Evolutionary conservation across 2,888 invertebrate genomes (phyloP), one percentile per base, ranked within the genome.

Genomic region (Xiphydria camelus): DNA sequence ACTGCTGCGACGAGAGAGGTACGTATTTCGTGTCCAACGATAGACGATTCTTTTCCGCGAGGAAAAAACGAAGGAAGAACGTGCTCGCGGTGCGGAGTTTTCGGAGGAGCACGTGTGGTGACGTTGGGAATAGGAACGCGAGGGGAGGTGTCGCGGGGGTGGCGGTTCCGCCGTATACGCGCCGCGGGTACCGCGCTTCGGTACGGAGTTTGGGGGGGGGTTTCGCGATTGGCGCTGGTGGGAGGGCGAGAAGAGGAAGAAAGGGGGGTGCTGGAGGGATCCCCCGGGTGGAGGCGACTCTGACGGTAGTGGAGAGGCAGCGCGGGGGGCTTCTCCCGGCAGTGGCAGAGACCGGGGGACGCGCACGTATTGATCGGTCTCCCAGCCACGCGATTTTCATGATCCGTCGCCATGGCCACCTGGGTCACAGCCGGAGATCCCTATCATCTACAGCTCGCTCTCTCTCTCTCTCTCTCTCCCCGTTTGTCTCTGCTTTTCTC

Each of bases 331-430:
- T 14, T 14, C 29, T 29, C 29, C 29, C 29, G 29, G 29, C 29
- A 15, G 15, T 15, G 29, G 29, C 12, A 29, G 12, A 29, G 29
- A 29, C 12, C 29, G 29, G 5, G 29, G 17, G 38, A 55, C 54
- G 56, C 55, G 53, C 64, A 48, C 51, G 70, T 73, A 73, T 74
- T 74, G 74, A 73, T 74, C 73, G 72, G 58, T 62, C n/a, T n/a
- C 68, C 64, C 64, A 61, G 70, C 69, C 68, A 68, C 70, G 70
- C 70, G 72, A 74, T 75, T 74, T 73, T 73, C 70, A 69, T 61
- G 71, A 73, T 73, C 66, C 73, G 75, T 75, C 73, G 73, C 69
- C 74, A 75, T 75, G 74, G 73, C 68, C 75, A 75, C 75, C 75
- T 73, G 71, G n/a, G 60, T 52, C 50, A 65, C 64, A 59, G 68